Conservation (phyloP, 1,140 invertebrate genomes). For the Drosophila bifasciata region DNA sequence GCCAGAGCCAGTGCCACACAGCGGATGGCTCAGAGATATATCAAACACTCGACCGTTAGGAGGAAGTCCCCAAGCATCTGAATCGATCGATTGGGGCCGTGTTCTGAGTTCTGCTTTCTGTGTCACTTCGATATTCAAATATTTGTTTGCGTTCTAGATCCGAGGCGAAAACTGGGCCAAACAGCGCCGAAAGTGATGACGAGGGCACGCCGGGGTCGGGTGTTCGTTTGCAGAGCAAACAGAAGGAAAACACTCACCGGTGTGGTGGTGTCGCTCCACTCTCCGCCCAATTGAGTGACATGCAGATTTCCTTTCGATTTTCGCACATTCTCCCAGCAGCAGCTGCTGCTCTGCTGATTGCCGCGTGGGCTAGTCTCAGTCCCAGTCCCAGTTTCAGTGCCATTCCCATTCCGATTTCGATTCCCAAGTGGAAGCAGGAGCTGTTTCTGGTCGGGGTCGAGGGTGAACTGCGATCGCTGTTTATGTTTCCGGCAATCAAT, state of each 20-base stretch:
- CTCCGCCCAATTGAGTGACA: conserved; percentile 70
- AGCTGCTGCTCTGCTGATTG: conserved; percentile 44
- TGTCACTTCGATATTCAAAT: conserved; percentile 72
- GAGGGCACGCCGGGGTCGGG: too few relatives aligned
- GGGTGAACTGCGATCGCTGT: conserved; percentile 36
- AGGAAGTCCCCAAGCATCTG: conserved; percentile 55
- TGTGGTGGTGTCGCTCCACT: conserved; percentile 55
- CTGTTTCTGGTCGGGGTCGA: conserved; percentile 23
- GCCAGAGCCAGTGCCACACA: background rate
- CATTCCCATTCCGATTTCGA: background rate
- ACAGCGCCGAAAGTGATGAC: conserved; percentile 48
- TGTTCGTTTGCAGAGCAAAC: conserved; percentile 50
- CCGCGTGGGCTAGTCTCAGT: conserved; percentile 35
- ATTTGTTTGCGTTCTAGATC: conserved; percentile 61
- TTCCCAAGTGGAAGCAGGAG: conserved; percentile 19
- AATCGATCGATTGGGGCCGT: conserved; percentile 25
- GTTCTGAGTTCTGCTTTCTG: conserved; percentile 33
- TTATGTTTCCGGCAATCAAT: conserved; percentile 80
- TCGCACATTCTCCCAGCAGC: conserved; percentile 60
- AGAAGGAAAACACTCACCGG: conserved; percentile 35
- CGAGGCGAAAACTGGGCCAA: conserved; percentile 55
- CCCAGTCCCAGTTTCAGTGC: conserved; percentile 2
- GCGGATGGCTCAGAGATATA: conserved; percentile 43
- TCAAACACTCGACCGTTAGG: conserved; percentile 42
- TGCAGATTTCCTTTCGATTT: conserved; percentile 80